Base-by-base conservation (phyloP, 2,113 vertebrate genomes). In the Menidia beryllina region DNA sequence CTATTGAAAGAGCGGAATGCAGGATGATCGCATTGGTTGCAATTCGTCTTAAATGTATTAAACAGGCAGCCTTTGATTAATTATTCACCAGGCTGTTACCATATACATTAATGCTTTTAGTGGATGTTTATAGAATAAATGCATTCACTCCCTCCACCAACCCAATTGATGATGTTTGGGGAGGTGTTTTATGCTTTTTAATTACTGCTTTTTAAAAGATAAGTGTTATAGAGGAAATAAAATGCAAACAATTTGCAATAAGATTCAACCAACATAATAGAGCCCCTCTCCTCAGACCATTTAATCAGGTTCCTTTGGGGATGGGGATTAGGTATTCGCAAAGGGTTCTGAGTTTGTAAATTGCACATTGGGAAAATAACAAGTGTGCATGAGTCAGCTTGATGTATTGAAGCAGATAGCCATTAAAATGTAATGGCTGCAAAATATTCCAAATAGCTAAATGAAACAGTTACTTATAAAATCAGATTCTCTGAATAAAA, bases 1-100 rank as follows among this genome's bases (percentile, higher is more conserved):
- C 54, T 53, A 55, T 57, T 57, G 25, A 38, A 7, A 48, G 50
- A 45, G 39, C 15, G 2, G 6, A 34, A 68, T 43, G 43, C 11
- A 20, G 11, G n/a, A 6, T 61, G 63, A 52, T 51, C 55, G 53
- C 53, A 24, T 64, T 49, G 36, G 61, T 39, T 79, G 51, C 66
- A 51, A 80, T 66, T 85, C 72, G 61, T 65, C 20, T 77, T 7
- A 59, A 67, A 89, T 80, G 66, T 53, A 77, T 89, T 82, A 80
- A 43, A 19, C 61, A 57, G 82, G 45, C 70, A 45, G 69, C 54
- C 62, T 84, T 69, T 55, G 65, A 86, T 91, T 72, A 81, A 91
- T 92, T 85, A 86, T 89, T 88, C 72, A 80, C 25, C 68, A 68
- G 67, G 53, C 68, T 84, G 59, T 85, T 88, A 72, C 88, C 88